Percentiles rank a stretch among this genome's conserved stretches.
Conservation (phyloP, 2,888 invertebrate genomes). For the Synergus japonicus region DNA sequence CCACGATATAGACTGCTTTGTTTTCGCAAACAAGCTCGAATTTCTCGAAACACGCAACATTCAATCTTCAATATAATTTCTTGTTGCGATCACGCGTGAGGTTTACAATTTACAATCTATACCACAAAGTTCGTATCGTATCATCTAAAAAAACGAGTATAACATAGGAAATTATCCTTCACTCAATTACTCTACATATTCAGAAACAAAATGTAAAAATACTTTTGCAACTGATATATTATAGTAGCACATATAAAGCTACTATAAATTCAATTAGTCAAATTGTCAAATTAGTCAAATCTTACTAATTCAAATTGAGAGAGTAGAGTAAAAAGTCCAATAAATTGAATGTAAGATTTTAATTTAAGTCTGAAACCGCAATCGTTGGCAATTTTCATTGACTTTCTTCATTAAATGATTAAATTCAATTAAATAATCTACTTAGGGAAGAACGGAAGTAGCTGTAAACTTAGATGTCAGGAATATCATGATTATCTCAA, state of each 20-base stretch:
- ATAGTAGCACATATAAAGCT: too few relatives aligned
- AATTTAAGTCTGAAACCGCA: neutral
- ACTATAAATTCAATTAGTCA: too few relatives aligned
- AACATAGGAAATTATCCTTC: neutral
- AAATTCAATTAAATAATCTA: neutral
- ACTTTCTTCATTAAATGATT: neutral
- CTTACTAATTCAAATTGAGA: too few relatives aligned
- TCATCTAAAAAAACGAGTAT: neutral
- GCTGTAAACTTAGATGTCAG: neutral
- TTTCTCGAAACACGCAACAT: conserved; percentile 23
- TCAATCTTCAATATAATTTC: conserved; percentile 14
- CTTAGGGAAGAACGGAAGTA: neutral
- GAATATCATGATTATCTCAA: neutral
- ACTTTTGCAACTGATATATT: too few relatives aligned
- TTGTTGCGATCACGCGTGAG: neutral
- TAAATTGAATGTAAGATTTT: neutral
- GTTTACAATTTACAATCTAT: conserved; percentile 2
- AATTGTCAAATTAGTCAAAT: too few relatives aligned
- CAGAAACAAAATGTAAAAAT: too few relatives aligned
- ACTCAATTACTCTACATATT: neutral
- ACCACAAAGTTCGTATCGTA: neutral
- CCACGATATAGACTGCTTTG: conserved; percentile 9
- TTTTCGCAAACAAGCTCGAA: conserved; percentile 9
- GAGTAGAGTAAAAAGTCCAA: neutral
- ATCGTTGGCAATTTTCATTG: neutral